These are phyloP conservation scores for Pempheris klunzingeri DNA, from an alignment of 2,797 vertebrate species.

Conservation along the genomic window DNA sequence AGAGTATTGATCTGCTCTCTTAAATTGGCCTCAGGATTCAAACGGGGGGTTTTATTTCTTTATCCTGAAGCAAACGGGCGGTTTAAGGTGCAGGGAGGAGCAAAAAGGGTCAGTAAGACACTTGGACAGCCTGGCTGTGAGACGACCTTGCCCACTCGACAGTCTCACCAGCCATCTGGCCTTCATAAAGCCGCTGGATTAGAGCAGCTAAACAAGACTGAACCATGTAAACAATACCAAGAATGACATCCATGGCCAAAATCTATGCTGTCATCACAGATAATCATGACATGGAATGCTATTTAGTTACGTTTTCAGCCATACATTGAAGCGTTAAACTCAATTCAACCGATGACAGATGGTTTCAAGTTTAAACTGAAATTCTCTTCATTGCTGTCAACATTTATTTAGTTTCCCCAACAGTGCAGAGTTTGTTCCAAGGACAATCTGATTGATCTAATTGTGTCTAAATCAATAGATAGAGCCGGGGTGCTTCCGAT, in stretches of 20 bases:
- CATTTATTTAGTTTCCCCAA: background rate
- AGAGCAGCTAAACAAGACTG: background rate
- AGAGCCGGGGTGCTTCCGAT: background rate
- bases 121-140: background rate
- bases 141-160: background rate
- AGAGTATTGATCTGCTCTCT: slow-evolving; percentile 21
- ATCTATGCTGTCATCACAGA: background rate
- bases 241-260: background rate
- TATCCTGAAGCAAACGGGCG: background rate
- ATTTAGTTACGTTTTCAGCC: background rate
- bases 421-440: background rate
- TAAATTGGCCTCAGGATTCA: background rate
- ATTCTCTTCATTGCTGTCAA: slow-evolving; percentile 1
- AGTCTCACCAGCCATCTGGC: slow-evolving; percentile 28
- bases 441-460: slow-evolving; percentile 13
- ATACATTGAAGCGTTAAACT: background rate
- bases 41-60: background rate
- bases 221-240: background rate
- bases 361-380: background rate
- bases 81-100: slow-evolving; percentile 5
- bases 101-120: slow-evolving; percentile 1
- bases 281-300: too few species aligned
- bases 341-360: background rate
- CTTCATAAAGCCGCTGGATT: slow-evolving; percentile 19
- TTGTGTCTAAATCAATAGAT: slow-evolving; percentile 41